Base-by-base conservation (phyloP, 2,888 invertebrate species). In the Sesia apiformis region DNA sequence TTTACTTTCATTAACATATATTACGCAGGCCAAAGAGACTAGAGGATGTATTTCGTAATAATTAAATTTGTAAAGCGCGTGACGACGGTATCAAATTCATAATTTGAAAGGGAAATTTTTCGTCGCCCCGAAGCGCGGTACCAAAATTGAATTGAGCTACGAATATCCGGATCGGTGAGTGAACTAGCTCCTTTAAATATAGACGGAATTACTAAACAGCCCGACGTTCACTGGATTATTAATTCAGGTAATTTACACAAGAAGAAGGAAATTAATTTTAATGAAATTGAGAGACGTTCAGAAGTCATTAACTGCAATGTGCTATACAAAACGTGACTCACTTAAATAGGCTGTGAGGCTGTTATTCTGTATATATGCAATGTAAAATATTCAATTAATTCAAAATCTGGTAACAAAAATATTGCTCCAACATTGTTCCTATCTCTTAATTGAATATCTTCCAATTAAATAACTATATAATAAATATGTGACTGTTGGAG, bases 101-200 rank as follows among this genome's bases (percentile, higher is more conserved):
- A 81, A 86, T 82, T 82, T 78, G 67, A 74, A 76, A 82, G 77
- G 76, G 80, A 82, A 79, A 81, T 79, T 84, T 85, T 85, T 83
- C 80, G 77, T 78, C 73, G 65, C 72, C 79, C 78, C 62, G 69
- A 61, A 79, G 78, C 78, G 78, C 67, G 73, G 66, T 64, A 63
- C 64, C 61, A 83, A 85, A 23, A 87, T 86, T 85, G 78, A 84
- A 84, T 84, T 76, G 77, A 65, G 63, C 70, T 70, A 63, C 67
- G 76, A 67, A 68, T 72, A 72, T 73, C 68, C 64, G 46, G 46
- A 23, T 23, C 46, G 23, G 8, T 7, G 39, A 40, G 8, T 7
- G 39, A 40, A 43, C 38, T 38, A 53, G 52, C 39, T 41, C 43
- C 46, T 7, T 46, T 46, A 55, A 57, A 51, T 49, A 54, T 50